Evolutionary conservation across 2,888 invertebrate species (phyloP).

Genomic region (Anoplius nigerrimus): DNA sequence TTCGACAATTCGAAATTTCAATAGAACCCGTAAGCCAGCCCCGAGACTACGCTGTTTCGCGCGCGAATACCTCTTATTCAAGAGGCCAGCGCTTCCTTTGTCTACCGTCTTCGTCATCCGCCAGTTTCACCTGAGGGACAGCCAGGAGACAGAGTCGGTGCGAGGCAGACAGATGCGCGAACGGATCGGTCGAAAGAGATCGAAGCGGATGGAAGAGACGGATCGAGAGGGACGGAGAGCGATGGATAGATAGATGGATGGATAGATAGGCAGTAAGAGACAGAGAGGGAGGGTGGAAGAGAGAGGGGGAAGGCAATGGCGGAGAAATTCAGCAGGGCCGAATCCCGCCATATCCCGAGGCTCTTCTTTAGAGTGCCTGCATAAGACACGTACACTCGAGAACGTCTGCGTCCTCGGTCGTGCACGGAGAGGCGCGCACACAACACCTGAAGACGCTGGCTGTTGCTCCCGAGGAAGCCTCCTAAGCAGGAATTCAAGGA

Average conservation of each 20-base stretch:
- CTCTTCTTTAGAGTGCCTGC: slow-evolving; percentile 2
- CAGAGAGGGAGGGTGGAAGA: not conserved
- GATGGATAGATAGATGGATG: not conserved
- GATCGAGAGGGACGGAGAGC: not conserved
- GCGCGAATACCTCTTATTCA: too few relatives aligned
- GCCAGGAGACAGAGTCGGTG: too few relatives aligned
- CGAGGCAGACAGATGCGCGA: too few relatives aligned
- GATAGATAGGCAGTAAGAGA: not conserved
- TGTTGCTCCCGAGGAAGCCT: slow-evolving; percentile 33
- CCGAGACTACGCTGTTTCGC: too few relatives aligned
- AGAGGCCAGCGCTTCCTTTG: too few relatives aligned
- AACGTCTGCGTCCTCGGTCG: too few relatives aligned
- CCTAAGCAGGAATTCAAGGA: slow-evolving; percentile 50
- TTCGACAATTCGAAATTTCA: too few relatives aligned
- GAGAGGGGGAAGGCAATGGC: not conserved
- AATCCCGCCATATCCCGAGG: not conserved
- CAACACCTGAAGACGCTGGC: too few relatives aligned
- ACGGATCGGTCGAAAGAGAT: not conserved
- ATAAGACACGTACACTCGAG: not conserved
- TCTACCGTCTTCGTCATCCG: too few relatives aligned
- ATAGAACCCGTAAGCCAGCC: too few relatives aligned
- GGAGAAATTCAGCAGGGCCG: not conserved
- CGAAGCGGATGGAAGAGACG: not conserved
- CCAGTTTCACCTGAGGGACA: too few relatives aligned
- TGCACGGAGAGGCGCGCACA: too few relatives aligned